Base-by-base conservation (phyloP, 2,113 vertebrate genomes). In the Platycercus adscitus region DNA sequence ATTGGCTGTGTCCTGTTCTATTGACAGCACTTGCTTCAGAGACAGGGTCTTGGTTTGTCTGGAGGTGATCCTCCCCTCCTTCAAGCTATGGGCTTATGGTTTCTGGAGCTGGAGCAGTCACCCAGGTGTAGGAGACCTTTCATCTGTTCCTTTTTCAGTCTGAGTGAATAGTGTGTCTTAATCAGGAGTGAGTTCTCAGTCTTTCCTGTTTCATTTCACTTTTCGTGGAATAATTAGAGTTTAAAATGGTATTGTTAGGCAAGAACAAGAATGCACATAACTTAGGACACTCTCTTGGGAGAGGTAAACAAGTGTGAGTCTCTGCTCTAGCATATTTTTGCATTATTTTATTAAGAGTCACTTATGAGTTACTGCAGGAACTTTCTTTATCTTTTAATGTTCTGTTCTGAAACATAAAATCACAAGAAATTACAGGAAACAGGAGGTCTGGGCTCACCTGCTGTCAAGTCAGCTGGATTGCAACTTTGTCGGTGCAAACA, bases 401-500 rank as follows among this genome's bases (percentile, higher is more conserved):
- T 80, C 44, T 17, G 4, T 60, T 81, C 47, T 23, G 26, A 88
- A 11, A 31, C 29, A 37, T 43, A 80, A 71, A 61, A 66, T 73
- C 16, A 0, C 20, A 28, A 71, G 86, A 66, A 95, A 19, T 9
- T 9, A 0, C 26, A 76, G 86, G 65, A 68, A 81, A n/a, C 29
- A 17, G 80, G 55, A 91, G 88, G 18, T 60, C 55, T 75, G 46
- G 72, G 72, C 69, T 93, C 83, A 78, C 46, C 76, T 81, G 69
- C 69, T 64, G 76, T 49, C 7, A 2, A 14, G 41, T 69, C 72
- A 75, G 64, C 80, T 75, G 80, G 7, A 41, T 60, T 47, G 39
- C 33, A 58, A 31, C 73, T 87, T 3, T 29, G 77, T n/a, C 66
- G 80, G 81, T 82, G 77, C 91, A 91, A 92, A 81, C 63, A 91